Evolutionary conservation across 2,888 invertebrate species (phyloP).

Genomic region (Microplitis manilae): DNA sequence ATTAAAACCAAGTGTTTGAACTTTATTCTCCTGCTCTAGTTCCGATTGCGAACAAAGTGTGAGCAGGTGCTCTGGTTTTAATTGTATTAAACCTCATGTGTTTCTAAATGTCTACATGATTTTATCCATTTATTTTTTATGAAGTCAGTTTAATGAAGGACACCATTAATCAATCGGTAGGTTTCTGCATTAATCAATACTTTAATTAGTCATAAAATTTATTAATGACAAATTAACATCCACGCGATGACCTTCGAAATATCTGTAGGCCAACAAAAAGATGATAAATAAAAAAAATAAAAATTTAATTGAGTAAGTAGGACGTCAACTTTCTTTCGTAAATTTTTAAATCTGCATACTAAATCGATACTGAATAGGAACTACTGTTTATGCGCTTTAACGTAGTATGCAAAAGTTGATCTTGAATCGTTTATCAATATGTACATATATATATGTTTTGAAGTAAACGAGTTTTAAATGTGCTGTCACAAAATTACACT

Average conservation of each 20-base stretch:
- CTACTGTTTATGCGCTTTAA: neutral
- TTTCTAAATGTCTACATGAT: neutral
- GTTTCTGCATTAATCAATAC: no score
- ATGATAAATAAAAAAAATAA: neutral
- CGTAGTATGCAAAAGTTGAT: neutral
- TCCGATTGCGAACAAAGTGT: slow-evolving; percentile 31
- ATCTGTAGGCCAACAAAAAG: neutral
- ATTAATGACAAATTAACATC: neutral
- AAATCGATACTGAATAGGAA: slow-evolving; percentile 6
- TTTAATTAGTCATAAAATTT: neutral
- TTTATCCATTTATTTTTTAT: no score
- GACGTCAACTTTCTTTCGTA: slow-evolving; percentile 28
- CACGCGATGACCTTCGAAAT: neutral
- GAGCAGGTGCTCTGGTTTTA: slow-evolving; percentile 26
- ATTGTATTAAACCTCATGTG: slow-evolving; percentile 5
- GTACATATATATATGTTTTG: neutral
- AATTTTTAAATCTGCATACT: slow-evolving; percentile 25
- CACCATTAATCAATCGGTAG: neutral
- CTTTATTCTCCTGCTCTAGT: slow-evolving; percentile 36
- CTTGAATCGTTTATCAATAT: slow-evolving; percentile 4
- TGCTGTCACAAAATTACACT: neutral
- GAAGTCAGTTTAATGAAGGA: neutral
- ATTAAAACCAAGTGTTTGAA: slow-evolving; percentile 10
- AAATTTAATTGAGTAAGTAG: slow-evolving; percentile 17
- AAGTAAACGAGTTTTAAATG: neutral